Evolutionary conservation across 2,888 invertebrate genomes (phyloP), one percentile per base, ranked within the genome.

Genomic region (Phortica magna): DNA sequence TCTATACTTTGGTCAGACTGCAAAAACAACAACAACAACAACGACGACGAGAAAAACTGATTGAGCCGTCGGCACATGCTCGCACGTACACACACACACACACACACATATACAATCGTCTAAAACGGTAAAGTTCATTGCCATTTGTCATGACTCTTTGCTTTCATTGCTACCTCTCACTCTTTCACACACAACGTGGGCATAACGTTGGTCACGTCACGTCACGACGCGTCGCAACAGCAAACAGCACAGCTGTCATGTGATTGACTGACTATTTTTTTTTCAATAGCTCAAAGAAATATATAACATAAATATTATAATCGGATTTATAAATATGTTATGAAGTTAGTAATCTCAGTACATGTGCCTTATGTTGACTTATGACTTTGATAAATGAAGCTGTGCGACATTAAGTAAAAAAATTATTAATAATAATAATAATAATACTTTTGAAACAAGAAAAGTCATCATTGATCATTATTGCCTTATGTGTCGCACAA

Each of bases 121-220:
- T 48, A 75, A 81, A 81, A 83, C 84, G 84, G 84, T 83, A 89
- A 84, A 90, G 89, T 90, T 90, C 89, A 89, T 90, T 90, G 89
- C 89, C 90, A 85, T 84, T 82, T 80, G 79, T 81, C 80, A 83
- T 80, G 82, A 79, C 79, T 82, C 78, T 78, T 67, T 77, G 73
- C 57, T 7, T 31, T 4, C 1, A 9, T 5, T 41, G 12, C 70
- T 71, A 12, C 22, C n/a, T 17, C 17, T 53, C 17, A 42, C 22
- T 19, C 22, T 14, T n/a, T 2, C 53, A 14, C 61, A 42, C 61
- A n/a, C 7, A 19, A 42, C 59, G n/a, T 73, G 42, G 42, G 39
- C 3, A 19, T 9, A 61, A 61, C 61, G 7, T 22, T 22, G n/a
- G 22, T 10, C 17, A 61, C 10, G 61, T 9, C 22, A 61, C 6